Evolutionary conservation across 2,113 vertebrate genomes (phyloP), one percentile per base, ranked within the genome.

Genomic region (Numenius arquata): DNA sequence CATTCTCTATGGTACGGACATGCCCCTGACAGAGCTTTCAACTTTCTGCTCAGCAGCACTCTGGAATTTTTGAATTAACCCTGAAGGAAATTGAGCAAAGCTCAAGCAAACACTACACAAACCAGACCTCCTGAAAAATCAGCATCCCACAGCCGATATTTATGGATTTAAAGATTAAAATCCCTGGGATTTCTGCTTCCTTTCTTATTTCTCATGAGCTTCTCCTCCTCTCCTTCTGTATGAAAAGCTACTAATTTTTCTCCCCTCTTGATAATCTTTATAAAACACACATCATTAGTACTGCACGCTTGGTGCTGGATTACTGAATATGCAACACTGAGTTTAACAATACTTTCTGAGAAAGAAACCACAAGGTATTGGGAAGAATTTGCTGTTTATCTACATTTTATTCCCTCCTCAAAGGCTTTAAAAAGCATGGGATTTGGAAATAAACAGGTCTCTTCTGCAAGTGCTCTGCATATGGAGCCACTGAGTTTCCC

Each of bases 371-470:
- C 7, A 91, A 87, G 71, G 48, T 30, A 59, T 50, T 48, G 38
- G 80, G 45, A 91, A 88, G 93, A 93, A 93, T 94, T 22, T 53
- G 80, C 55, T 41, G 38, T 62, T 26, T 55, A 56, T 43, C 59
- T 82, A 68, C n/a, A 66, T 74, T 78, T 90, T 81, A 91, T 82
- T 88, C 85, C 47, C 58, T 81, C 58, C 84, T 84, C 8, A 50
- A 55, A 53, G 61, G 76, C 56, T 72, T 95, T 72, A 45, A 63
- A 52, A 76, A 93, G 62, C 90, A 71, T 61, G 61, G 71, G 92
- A 87, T 86, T 72, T 34, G 21, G 82, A 91, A 97, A 96, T 86
- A 94, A 94, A 95, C 88, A 97, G 84, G 78, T 95, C 74, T 78
- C 67, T 95, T 85, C 76, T 58, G 70, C 63, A 89, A 92, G 76